A percentile compares a stretch with the other conserved stretches of the same genome.
Conservation (phyloP, 1,140 invertebrate genomes). For the Belonocnema kinseyi region DNA sequence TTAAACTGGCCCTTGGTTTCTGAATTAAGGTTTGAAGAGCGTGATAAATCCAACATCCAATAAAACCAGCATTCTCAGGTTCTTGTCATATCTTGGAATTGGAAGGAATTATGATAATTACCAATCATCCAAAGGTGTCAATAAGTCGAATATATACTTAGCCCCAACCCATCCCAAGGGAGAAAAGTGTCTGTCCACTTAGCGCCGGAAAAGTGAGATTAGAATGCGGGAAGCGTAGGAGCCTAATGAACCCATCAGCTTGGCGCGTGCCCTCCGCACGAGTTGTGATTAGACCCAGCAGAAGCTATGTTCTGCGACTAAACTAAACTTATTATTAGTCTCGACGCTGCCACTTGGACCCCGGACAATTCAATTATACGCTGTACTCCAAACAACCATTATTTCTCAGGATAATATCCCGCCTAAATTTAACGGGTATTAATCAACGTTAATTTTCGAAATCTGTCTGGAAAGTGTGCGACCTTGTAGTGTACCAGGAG, state of each 20-base stretch:
- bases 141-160: slow-evolving; percentile 35
- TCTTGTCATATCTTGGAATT: background rate
- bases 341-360: slow-evolving; percentile 49
- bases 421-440: slow-evolving; percentile 52
- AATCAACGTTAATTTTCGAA: background rate
- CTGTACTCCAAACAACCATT: slow-evolving; percentile 52
- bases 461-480: no score
- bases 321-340: slow-evolving; percentile 54
- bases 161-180: slow-evolving; percentile 40
- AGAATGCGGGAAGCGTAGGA: slow-evolving; percentile 57
- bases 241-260: slow-evolving; percentile 63
- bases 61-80: no score
- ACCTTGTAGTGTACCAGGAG: no score
- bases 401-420: slow-evolving; percentile 56
- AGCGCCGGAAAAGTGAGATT: slow-evolving; percentile 54
- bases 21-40: no score
- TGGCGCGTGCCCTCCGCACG: slow-evolving; percentile 54
- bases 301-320: slow-evolving; percentile 47
- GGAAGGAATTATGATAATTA: slow-evolving; percentile 9
- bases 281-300: slow-evolving; percentile 61
- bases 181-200: slow-evolving; percentile 46
- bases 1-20: no score
- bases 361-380: slow-evolving; percentile 62
- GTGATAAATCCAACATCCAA: no score
- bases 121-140: slow-evolving; percentile 8